A percentile compares a stretch with the other conserved stretches of the same genome.
Evolutionary conservation across 2,113 vertebrate genomes (phyloP).

Genomic region (Chauna torquata): DNA sequence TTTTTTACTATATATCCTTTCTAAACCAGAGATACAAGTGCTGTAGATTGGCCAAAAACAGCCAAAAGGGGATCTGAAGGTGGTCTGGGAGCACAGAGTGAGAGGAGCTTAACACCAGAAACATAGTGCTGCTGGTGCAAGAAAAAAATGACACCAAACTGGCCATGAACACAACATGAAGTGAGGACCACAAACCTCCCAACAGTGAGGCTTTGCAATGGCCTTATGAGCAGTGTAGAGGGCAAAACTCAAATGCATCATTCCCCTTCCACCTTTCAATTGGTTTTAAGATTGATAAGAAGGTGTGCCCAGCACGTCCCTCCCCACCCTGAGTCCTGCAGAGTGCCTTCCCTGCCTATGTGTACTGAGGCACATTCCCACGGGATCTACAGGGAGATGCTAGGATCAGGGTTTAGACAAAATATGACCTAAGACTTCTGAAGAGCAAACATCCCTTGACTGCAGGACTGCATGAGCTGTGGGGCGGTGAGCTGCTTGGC

Average conservation of each 20-base stretch:
- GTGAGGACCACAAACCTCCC: neutral
- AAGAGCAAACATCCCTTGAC: rapidly evolving
- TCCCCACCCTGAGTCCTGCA: neutral
- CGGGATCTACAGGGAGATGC: neutral
- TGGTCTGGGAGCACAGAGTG: neutral
- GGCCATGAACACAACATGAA: neutral
- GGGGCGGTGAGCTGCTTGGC: neutral
- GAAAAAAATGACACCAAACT: neutral
- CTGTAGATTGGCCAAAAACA: neutral
- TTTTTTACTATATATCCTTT: neutral
- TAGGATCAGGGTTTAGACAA: rapidly evolving
- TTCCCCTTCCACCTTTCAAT: neutral
- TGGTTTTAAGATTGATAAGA: neutral
- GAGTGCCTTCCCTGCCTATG: neutral
- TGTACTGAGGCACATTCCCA: rapidly evolving
- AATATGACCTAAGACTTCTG: neutral
- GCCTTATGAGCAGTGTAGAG: rapidly evolving
- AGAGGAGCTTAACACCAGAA: neutral
- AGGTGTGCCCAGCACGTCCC: neutral
- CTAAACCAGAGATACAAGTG: neutral
- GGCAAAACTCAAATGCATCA: neutral
- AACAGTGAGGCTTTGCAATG: neutral
- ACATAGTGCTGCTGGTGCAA: neutral
- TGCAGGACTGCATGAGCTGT: neutral
- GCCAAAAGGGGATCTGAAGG: neutral